Evolutionary conservation across 2,113 vertebrate species (phyloP), one percentile per base, ranked within the genome.

Genomic region (Gobius niger): DNA sequence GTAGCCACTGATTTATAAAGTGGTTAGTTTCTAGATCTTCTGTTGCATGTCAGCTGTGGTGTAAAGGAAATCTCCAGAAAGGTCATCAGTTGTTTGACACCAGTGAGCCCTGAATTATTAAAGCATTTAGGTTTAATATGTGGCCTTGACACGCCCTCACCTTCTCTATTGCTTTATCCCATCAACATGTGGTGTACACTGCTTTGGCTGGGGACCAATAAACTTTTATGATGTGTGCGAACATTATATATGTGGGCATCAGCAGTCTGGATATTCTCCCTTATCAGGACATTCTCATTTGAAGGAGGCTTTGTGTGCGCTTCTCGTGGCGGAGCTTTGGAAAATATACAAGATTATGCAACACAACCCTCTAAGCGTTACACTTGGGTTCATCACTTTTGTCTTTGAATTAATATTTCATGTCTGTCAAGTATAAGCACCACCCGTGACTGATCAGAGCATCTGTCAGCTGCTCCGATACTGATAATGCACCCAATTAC

Each of bases 41-140:
- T 68, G 76, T 47, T 5, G 7, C 46, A n/a, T 60, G 54, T 10
- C 44, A 71, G 56, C 51, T 65, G 63, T 42, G 54, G 50, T 72
- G 80, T 80, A 64, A 80, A 80, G 71, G 44, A 67, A 59, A n/a
- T 54, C 12, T 47, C 18, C 49, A 59, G 47, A 70, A 54, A 59
- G 69, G 59, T 68, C 61, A 72, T 61, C 9, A 19, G 50, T 60
- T 67, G 68, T 64, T 78, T 77, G 63, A 86, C 80, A 82, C 80
- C 72, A 47, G 4, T 1, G 9, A 63, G 18, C 14, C 42, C 56
- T 92, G 2, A 88, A 91, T 90, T 85, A 89, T 91, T 85, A 42
- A 91, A 64, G 24, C 7, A 3, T 62, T 76, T 77, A 73, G 75
- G 68, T 76, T 77, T 80, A 70, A 79, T 46, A 77, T 13, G 63